Evolutionary conservation across 1,140 invertebrate species (phyloP), one percentile per base, ranked within the genome.

Genomic region (Nautilus pompilius): DNA sequence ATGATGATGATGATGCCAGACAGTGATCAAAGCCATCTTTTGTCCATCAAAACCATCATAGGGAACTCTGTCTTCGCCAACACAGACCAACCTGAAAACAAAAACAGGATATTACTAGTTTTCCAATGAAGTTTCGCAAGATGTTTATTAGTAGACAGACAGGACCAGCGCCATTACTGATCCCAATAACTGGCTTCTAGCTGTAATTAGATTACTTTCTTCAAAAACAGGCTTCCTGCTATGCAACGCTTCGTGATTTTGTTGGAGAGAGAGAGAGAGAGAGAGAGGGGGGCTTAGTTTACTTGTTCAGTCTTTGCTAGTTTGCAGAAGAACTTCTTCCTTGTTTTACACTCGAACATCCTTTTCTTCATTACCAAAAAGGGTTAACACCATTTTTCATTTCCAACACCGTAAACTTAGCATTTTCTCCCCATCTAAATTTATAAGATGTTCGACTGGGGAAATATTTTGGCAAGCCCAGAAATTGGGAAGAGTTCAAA

Each of bases 1-100:
- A n/a, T n/a, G n/a, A n/a, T n/a, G n/a, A n/a, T n/a, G n/a, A n/a
- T 69, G 66, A 54, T 59, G 70, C 71, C 71, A 72, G 32, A 70
- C 54, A 20, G 71, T 72, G 58, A 72, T 45, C 29, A 41, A 20
- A 20, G 71, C 71, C 30, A 26, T 59, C 22, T 36, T 32, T 28
- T 57, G 28, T 49, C 62, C 68, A 5, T 34, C 33, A 24, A 26
- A n/a, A 15, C 62, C 61, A n/a, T 62, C 45, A 62, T 65, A 72
- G 0, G 62, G 41, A 13, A 70, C 49, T 28, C 63, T 46, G 29
- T 69, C 46, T 13, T 32, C 29, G 30, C 55, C 58, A 3, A 66
- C 53, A 68, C 68, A 72, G 32, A 56, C 33, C 26, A 72, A 54
- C 54, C 70, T 72, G 62, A 54, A 51, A 64, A 24, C 46, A 10